Conservation (phyloP, 1,140 invertebrate species). For the Drosophila melanica region DNA sequence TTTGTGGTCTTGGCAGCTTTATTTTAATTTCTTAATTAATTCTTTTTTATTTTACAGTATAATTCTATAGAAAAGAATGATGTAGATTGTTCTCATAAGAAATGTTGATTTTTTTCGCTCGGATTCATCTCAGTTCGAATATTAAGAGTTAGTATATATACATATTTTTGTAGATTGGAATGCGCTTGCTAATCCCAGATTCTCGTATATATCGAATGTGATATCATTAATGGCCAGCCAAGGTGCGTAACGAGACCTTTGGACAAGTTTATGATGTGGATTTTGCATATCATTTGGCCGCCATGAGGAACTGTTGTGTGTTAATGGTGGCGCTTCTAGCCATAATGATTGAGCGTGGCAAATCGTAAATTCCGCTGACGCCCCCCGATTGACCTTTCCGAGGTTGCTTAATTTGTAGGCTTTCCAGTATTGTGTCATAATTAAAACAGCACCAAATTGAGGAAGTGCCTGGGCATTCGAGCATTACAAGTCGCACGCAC, state of each 20-base stretch:
- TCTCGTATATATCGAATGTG: not conserved
- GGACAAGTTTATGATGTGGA: slow-evolving; percentile 20
- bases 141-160: too few relatives aligned
- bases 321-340: slow-evolving; percentile 52
- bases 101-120: too few relatives aligned
- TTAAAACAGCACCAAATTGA: slow-evolving; percentile 42
- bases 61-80: too few relatives aligned
- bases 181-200: not conserved
- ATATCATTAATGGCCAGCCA: not conserved
- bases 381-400: slow-evolving; percentile 70
- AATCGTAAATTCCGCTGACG: slow-evolving; percentile 38
- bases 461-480: slow-evolving; percentile 35
- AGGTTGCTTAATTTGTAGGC: slow-evolving; percentile 60
- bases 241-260: slow-evolving; percentile 25
- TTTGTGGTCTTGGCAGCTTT: too few relatives aligned
- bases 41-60: too few relatives aligned
- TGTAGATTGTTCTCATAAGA: too few relatives aligned
- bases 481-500: slow-evolving; percentile 58
- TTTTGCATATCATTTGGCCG: slow-evolving; percentile 48
- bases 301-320: slow-evolving; percentile 59
- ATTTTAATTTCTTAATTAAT: too few relatives aligned
- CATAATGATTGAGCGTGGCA: slow-evolving; percentile 46
- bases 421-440: slow-evolving; percentile 45
- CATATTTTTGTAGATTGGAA: slow-evolving; percentile 5
- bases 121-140: too few relatives aligned